Evolutionary conservation across 2,113 vertebrate genomes (phyloP).

Genomic region (Cynopterus brachyotis): DNA sequence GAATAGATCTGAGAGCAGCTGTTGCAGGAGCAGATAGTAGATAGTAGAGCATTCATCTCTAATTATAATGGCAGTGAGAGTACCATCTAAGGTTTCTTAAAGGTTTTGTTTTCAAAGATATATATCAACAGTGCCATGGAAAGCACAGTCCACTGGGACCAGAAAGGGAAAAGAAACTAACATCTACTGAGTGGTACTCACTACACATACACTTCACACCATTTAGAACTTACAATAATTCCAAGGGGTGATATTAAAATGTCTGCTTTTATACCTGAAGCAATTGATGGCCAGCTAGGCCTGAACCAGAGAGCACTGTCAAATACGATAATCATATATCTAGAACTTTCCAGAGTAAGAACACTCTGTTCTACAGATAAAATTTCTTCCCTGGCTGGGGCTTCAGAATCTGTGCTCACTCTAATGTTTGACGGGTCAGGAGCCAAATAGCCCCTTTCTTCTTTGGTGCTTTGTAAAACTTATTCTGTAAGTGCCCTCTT

Average conservation of each 20-base stretch:
- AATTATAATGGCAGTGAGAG: rapidly evolving
- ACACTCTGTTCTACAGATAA: neutral
- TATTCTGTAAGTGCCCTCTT: neutral
- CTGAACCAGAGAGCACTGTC: neutral
- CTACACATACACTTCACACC: neutral
- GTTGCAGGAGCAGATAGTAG: neutral
- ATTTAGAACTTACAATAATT: neutral
- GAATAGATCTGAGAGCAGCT: neutral
- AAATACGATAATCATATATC: neutral
- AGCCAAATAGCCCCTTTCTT: neutral
- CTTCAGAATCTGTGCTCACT: neutral
- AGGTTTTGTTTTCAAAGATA: neutral
- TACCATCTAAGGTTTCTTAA: neutral
- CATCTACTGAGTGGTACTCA: neutral
- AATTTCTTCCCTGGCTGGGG: neutral
- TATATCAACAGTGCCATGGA: no score
- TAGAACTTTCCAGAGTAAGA: neutral
- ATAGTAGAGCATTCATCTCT: neutral
- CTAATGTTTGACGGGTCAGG: neutral
- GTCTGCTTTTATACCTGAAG: neutral
- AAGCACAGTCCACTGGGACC: neutral
- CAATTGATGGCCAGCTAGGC: neutral
- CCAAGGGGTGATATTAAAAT: neutral
- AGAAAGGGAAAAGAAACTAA: neutral
- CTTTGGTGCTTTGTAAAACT: neutral